Percentiles rank a stretch among this genome's conserved stretches.
phyloP scores from a whole-genome alignment of 2,888 invertebrate species.

The Drosophila differens region DNA sequence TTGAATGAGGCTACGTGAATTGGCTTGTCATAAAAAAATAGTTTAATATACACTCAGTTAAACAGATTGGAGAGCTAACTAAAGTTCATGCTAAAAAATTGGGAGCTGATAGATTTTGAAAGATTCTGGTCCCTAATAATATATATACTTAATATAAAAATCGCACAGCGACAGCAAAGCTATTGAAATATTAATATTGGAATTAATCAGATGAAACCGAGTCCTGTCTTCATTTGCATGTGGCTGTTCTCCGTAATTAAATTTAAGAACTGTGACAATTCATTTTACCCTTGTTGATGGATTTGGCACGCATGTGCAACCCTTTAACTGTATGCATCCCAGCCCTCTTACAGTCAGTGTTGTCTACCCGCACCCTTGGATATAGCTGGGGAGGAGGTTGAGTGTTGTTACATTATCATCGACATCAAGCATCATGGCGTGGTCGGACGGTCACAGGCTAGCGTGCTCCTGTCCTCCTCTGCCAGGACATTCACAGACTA shows the following conservation, averaged over 20 bases:
- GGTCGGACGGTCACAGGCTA: constrained; percentile 21
- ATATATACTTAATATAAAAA: neutral
- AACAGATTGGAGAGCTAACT: neutral
- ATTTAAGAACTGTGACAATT: constrained; percentile 81
- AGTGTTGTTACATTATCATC: constrained; percentile 78
- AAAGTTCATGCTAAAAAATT: neutral
- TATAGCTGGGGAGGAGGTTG: constrained; percentile 42
- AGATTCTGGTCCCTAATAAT: neutral
- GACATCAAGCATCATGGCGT: constrained; percentile 50
- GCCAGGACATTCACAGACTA: constrained; percentile 55
- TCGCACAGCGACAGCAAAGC: neutral
- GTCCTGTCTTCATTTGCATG: constrained; percentile 68
- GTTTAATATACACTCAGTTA: constrained; percentile 17
- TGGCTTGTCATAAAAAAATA: neutral
- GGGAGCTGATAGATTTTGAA: neutral
- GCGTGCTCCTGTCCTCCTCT: constrained; percentile 27
- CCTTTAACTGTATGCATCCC: constrained; percentile 54
- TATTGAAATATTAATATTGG: neutral
- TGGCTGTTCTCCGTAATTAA: constrained; percentile 79
- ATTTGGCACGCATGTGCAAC: constrained; percentile 64
- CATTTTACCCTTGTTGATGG: constrained; percentile 44
- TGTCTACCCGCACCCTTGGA: neutral
- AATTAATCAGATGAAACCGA: constrained; percentile 13
- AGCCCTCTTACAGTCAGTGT: constrained; percentile 15
- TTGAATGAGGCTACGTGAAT: neutral